Percentiles rank a stretch among this genome's conserved stretches.
Evolutionary conservation across 2,888 invertebrate species (phyloP).

Genomic region (Metopia argyrocephala): DNA sequence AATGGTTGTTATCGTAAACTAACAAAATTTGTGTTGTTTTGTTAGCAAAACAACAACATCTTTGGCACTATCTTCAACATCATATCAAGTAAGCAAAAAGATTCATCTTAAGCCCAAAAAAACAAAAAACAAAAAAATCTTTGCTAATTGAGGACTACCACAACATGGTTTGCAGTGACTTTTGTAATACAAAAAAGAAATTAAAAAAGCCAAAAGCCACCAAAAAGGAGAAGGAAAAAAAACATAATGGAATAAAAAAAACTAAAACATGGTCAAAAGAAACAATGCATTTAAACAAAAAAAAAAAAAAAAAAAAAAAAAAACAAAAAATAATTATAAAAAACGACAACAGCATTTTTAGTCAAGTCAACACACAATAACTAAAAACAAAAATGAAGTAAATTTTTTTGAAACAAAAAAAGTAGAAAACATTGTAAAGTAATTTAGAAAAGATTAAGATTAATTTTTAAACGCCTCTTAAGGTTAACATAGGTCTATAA

Average conservation of each 20-base stretch:
- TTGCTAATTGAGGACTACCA: slow-evolving; percentile 68
- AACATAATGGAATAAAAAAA: slow-evolving; percentile 24
- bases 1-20: slow-evolving; percentile 33
- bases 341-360: slow-evolving; percentile 16
- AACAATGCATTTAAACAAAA: slow-evolving; percentile 31
- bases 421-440: slow-evolving; percentile 63
- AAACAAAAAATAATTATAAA: slow-evolving; percentile 20
- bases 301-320: slow-evolving; percentile 23
- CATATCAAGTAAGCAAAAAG: slow-evolving; percentile 65
- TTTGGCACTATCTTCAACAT: slow-evolving; percentile 66
- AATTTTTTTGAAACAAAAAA: slow-evolving; percentile 25
- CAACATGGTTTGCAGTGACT: slow-evolving; percentile 65
- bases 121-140: slow-evolving; percentile 2
- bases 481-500: slow-evolving; percentile 56
- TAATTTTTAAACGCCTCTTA: slow-evolving; percentile 69
- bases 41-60: slow-evolving; percentile 60
- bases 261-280: slow-evolving; percentile 37
- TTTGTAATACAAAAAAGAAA: slow-evolving; percentile 50
- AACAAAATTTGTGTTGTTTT: slow-evolving; percentile 44
- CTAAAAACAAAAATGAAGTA: slow-evolving; percentile 38
- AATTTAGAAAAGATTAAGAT: slow-evolving; percentile 69
- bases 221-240: slow-evolving; percentile 6
- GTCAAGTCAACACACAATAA: background rate
- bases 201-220: slow-evolving; percentile 50
- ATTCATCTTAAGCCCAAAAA: slow-evolving; percentile 64